Evolutionary conservation across 2,797 vertebrate species (phyloP).

Genomic region (Chaetodon trifasciatus): DNA sequence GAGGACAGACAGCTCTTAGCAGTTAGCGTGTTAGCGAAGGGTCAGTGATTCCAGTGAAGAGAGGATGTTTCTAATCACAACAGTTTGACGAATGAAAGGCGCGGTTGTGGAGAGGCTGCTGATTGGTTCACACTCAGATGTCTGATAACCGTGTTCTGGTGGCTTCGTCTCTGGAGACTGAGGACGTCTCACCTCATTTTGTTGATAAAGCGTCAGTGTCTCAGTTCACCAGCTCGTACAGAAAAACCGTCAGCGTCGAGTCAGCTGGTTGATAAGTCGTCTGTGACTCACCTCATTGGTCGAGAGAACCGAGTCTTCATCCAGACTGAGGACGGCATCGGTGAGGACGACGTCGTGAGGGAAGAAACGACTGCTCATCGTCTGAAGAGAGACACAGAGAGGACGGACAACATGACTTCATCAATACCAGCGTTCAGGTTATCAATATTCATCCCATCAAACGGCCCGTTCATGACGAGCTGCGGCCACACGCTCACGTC

Average conservation of each 20-base stretch:
- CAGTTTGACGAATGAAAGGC: background rate
- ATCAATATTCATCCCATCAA: background rate
- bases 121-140: conserved; percentile 28
- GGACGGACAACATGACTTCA: background rate
- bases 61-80: background rate
- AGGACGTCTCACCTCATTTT: conserved; percentile 21
- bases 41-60: background rate
- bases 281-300: conserved; percentile 86
- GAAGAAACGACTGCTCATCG: conserved; percentile 87
- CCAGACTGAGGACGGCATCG: conserved; percentile 87
- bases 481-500: no score
- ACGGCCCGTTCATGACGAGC: no score
- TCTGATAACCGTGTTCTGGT: conserved; percentile 17
- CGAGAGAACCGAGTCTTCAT: conserved; percentile 88
- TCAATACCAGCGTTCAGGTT: no score
- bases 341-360: conserved; percentile 83
- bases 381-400: conserved; percentile 69
- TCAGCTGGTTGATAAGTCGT: conserved; percentile 9
- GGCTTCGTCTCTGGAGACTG: conserved; percentile 14
- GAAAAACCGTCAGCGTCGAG: background rate
- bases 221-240: conserved; percentile 18
- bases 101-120: background rate
- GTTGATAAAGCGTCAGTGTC: conserved; percentile 46
- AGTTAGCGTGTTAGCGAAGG: background rate
- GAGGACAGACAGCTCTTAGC: no score